Evolutionary conservation across 2,888 invertebrate species (phyloP), one percentile per base, ranked within the genome.

Genomic region (Thymelicus acteon): DNA sequence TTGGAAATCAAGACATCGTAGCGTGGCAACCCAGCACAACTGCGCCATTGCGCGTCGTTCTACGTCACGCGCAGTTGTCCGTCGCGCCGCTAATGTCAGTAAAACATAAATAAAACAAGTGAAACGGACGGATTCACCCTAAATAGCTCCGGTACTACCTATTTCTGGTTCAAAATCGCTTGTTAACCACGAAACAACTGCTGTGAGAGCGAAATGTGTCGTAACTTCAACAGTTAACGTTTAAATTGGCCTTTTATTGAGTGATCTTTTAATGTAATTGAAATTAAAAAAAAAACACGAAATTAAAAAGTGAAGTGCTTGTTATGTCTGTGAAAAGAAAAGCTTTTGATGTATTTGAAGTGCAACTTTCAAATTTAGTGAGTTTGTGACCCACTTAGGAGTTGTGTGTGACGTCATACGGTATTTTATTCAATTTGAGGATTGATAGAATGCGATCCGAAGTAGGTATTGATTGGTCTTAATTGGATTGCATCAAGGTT

Each of bases 31-130:
- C 79, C 82, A 67, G 58, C 10, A 71, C 44, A 81, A 85, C 86
- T 90, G 88, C 90, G 90, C 89, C 90, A 90, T 87, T 89, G 84
- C 83, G 84, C 86, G 83, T 68, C 72, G 72, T 60, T 72, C 77
- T 78, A 82, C 83, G 83, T 82, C 79, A 79, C 76, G 78, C 76
- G 79, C 72, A 74, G 72, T 75, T 75, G 75, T 72, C 75, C 73
- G 15, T 79, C 72, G 66, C 62, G 61, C 75, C 64, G 75, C 80
- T 75, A 77, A 81, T 81, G 82, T 82, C 82, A 85, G 76, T 79
- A 82, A 86, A 77, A 78, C 60, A 86, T 80, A 89, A 86, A 85
- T 82, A 82, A 74, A 74, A 77, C 73, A 74, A 75, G 65, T 72
- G 60, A 76, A 71, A 74, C 75, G 65, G 74, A 66, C 71, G 69